A percentile compares a stretch with the other conserved stretches of the same genome.
phyloP scores from a whole-genome alignment of 64 coral and sea anemone genomes.

The Orbicella faveolata region DNA sequence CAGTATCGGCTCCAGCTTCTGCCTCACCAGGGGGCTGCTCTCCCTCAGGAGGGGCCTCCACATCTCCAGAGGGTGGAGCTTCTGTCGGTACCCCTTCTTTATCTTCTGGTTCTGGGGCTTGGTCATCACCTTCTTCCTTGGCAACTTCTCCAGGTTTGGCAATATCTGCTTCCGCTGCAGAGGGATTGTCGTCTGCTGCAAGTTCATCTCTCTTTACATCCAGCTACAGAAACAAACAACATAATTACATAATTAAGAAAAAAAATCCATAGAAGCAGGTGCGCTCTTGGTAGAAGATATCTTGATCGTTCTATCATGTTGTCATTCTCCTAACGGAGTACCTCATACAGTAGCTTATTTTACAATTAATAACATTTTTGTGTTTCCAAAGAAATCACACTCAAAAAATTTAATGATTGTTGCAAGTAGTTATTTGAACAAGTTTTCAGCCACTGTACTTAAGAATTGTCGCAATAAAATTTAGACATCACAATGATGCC shows the following conservation, averaged over 20 bases:
- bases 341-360: too few species aligned
- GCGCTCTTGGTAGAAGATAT: too few species aligned
- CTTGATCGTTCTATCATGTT: too few species aligned
- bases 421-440: too few species aligned
- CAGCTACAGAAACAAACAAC: constrained; percentile 38
- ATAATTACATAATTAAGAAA: background rate
- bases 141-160: constrained; percentile 59
- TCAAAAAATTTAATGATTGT: too few species aligned
- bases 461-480: too few species aligned
- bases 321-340: too few species aligned
- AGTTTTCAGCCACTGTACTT: too few species aligned
- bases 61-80: constrained; percentile 57
- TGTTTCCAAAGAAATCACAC: too few species aligned
- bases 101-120: constrained; percentile 73
- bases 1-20: background rate
- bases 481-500: too few species aligned
- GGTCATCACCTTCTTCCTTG: constrained; percentile 82
- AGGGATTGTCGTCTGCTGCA: constrained; percentile 32
- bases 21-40: constrained; percentile 12
- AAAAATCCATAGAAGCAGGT: background rate
- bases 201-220: constrained; percentile 82
- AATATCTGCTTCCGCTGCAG: constrained; percentile 9
- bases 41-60: constrained; percentile 29
- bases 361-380: too few species aligned
- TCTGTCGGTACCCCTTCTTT: constrained; percentile 60